These are phyloP conservation scores for Isichthys henryi DNA, from an alignment of 2,113 vertebrate species.

Conservation along the genomic window DNA sequence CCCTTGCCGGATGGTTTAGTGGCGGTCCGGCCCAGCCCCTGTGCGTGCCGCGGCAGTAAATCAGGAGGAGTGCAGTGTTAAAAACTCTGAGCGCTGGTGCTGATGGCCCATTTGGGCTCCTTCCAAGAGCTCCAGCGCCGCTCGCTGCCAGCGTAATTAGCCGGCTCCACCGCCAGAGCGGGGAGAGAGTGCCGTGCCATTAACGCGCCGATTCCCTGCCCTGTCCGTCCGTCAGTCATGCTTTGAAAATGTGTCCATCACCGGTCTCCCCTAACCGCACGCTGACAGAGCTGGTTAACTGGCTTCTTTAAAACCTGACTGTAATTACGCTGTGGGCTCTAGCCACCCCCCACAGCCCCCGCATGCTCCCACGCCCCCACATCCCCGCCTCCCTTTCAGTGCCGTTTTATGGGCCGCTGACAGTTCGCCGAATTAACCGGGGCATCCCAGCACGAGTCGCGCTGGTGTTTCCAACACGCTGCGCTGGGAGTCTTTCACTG, in stretches of 20 bases:
- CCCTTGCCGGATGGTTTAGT: slow-evolving; percentile 2
- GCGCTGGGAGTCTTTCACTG: not conserved
- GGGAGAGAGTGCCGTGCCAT: slow-evolving; percentile 40
- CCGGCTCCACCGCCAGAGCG: slow-evolving; percentile 61
- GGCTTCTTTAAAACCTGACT: slow-evolving; percentile 48
- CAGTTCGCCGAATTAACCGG: slow-evolving; percentile 8
- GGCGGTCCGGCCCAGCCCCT: not conserved
- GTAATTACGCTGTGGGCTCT: slow-evolving; percentile 28
- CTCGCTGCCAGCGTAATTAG: slow-evolving; percentile 68
- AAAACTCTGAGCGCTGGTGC: slow-evolving; percentile 50
- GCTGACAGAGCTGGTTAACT: slow-evolving; percentile 63
- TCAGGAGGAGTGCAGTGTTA: slow-evolving; percentile 46
- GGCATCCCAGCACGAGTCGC: not conserved
- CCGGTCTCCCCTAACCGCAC: slow-evolving; percentile 60
- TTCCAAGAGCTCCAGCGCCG: slow-evolving; percentile 70
- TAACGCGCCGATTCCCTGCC: slow-evolving; percentile 66
- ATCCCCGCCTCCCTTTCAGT: not conserved
- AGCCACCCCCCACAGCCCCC: not conserved
- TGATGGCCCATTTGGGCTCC: slow-evolving; percentile 61
- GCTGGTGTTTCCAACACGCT: not conserved
- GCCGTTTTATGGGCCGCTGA: not conserved
- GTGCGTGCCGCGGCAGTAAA: slow-evolving; percentile 39
- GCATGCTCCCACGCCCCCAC: not conserved
- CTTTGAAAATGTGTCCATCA: slow-evolving; percentile 73
- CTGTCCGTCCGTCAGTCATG: slow-evolving; percentile 72